Evolutionary conservation across 2,797 vertebrate genomes (phyloP).

Genomic region (Ficedula albicollis): DNA sequence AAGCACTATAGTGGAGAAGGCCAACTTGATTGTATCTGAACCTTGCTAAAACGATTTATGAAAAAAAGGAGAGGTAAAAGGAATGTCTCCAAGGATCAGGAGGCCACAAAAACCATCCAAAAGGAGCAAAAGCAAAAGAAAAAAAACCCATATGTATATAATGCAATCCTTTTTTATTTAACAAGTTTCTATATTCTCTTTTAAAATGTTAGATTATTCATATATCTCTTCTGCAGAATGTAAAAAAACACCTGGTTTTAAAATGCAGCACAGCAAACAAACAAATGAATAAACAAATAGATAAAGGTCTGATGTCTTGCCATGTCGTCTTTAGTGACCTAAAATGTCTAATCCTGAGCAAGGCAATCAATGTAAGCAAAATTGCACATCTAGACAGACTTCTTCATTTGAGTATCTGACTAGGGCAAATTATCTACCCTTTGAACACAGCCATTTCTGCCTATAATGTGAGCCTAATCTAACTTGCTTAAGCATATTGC

Average conservation of each 20-base stretch:
- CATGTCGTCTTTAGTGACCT: background rate
- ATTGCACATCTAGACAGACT: background rate
- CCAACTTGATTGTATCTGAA: slow-evolving; percentile 68
- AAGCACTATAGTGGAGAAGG: slow-evolving; percentile 48
- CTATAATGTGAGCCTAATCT: background rate
- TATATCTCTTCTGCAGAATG: background rate
- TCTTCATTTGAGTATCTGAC: background rate
- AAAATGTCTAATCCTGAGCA: background rate
- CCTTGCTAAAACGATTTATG: slow-evolving; percentile 53
- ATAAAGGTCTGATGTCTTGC: background rate
- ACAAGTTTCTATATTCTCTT: background rate
- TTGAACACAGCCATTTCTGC: background rate
- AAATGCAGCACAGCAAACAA: background rate
- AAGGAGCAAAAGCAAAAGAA: background rate
- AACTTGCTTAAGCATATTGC: background rate
- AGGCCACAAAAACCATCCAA: slow-evolving; percentile 22
- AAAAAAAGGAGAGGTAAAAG: slow-evolving; percentile 52
- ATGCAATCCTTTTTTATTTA: background rate
- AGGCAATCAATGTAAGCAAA: background rate
- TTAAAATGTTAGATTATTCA: background rate
- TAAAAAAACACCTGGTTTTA: background rate
- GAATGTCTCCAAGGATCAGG: slow-evolving; percentile 19
- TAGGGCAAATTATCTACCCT: background rate
- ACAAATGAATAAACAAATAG: background rate
- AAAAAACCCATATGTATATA: background rate